These are phyloP conservation scores for Allacma fusca DNA, from an alignment of 2,888 invertebrate genomes.

Conservation along the genomic window DNA sequence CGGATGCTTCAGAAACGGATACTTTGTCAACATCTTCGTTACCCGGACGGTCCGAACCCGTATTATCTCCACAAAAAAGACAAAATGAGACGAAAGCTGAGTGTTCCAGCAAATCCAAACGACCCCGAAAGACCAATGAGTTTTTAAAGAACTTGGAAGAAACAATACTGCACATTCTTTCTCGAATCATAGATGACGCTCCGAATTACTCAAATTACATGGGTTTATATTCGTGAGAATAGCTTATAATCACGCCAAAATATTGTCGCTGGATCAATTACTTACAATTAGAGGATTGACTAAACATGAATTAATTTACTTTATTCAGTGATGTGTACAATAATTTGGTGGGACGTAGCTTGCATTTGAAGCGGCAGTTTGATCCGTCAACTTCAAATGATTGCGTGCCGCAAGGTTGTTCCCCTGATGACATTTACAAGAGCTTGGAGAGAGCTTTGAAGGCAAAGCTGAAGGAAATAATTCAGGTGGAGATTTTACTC, in stretches of 20 bases:
- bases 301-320: not conserved
- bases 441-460: not conserved
- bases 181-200: not conserved
- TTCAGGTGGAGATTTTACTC: not conserved
- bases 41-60: too few relatives aligned
- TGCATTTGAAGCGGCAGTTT: not conserved
- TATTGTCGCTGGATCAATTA: too few relatives aligned
- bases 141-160: not conserved
- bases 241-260: not conserved
- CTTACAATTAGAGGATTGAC: not conserved
- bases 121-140: not conserved
- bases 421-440: constrained; percentile 5
- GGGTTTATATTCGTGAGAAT: constrained; percentile 20
- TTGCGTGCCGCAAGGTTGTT: not conserved
- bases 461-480: constrained; percentile 13
- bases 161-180: not conserved
- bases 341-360: not conserved
- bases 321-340: constrained; percentile 6
- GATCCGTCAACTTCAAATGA: too few relatives aligned
- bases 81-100: too few relatives aligned
- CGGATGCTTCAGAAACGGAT: too few relatives aligned
- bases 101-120: not conserved
- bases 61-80: too few relatives aligned
- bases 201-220: not conserved
- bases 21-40: too few relatives aligned